A percentile compares a stretch with the other conserved stretches of the same genome.
phyloP scores from a whole-genome alignment of 2,888 invertebrate species.

The Cerastis leucographa region DNA sequence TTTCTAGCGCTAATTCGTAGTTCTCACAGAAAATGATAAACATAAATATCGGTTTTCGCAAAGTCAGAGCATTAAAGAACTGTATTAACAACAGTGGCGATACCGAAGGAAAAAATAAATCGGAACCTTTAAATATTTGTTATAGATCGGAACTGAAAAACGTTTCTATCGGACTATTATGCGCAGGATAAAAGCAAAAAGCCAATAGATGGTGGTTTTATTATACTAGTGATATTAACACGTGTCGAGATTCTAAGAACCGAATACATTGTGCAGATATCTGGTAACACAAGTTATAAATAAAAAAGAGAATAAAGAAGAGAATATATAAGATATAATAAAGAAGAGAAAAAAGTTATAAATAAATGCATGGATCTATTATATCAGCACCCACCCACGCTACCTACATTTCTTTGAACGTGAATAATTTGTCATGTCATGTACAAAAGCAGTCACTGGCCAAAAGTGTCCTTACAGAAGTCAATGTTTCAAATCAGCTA shows the following conservation, averaged over 20 bases:
- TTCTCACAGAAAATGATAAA: background rate
- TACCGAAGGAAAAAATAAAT: constrained; percentile 25
- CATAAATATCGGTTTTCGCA: background rate
- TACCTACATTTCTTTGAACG: background rate
- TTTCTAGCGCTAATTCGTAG: background rate
- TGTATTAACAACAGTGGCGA: background rate
- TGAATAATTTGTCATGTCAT: background rate
- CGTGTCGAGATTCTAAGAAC: background rate
- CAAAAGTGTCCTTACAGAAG: background rate
- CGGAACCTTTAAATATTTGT: constrained; percentile 7
- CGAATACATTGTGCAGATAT: background rate
- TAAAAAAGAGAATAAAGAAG: no score
- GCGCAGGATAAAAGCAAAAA: background rate
- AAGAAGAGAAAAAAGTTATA: no score
- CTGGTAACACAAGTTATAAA: background rate
- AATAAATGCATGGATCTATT: background rate
- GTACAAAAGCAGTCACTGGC: background rate
- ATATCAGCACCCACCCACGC: background rate
- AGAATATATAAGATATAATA: no score
- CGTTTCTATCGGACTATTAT: background rate
- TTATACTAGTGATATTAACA: background rate
- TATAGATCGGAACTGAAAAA: constrained; percentile 1
- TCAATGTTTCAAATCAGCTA: background rate
- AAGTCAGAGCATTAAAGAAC: background rate
- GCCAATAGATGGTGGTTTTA: background rate